phyloP scores from a whole-genome alignment of 2,888 invertebrate genomes.

The Frankliniella intonsa region DNA sequence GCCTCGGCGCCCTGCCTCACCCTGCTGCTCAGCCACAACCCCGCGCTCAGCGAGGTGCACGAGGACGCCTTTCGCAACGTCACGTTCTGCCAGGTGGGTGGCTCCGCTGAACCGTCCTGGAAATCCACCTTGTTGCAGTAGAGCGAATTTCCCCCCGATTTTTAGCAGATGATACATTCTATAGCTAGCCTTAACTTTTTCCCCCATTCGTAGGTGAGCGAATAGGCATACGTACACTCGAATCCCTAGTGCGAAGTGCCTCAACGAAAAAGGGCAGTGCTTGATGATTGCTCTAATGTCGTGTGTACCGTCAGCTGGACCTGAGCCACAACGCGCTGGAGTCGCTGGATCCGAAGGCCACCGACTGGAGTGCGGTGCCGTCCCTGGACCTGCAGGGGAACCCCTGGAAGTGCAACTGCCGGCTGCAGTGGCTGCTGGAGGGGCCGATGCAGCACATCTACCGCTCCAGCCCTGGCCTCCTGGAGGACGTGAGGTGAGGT shows the following conservation, averaged over 20 bases:
- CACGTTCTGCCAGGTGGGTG: constrained; percentile 31
- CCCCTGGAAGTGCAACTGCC: constrained; percentile 44
- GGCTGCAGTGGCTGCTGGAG: constrained; percentile 40
- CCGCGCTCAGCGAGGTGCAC: constrained; percentile 29
- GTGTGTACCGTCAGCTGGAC: constrained; percentile 36
- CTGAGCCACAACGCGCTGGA: constrained; percentile 37
- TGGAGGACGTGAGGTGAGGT: constrained; percentile 37
- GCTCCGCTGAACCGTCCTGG: background rate
- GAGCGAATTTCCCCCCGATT: no score
- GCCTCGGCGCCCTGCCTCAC: background rate
- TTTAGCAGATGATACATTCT: no score
- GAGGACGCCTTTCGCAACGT: constrained; percentile 30
- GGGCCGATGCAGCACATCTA: constrained; percentile 38
- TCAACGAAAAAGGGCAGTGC: no score
- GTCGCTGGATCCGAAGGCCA: constrained; percentile 31
- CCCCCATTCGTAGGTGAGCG: no score
- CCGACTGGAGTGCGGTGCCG: constrained; percentile 30
- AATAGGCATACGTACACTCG: no score
- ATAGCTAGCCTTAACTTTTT: no score
- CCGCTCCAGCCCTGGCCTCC: constrained; percentile 34
- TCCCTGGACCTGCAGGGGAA: constrained; percentile 39
- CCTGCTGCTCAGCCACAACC: constrained; percentile 29
- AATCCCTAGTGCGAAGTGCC: no score
- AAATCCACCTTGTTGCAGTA: no score
- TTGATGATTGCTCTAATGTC: background rate